Conservation (phyloP, 1,140 invertebrate species). For the Orchesella cincta region DNA sequence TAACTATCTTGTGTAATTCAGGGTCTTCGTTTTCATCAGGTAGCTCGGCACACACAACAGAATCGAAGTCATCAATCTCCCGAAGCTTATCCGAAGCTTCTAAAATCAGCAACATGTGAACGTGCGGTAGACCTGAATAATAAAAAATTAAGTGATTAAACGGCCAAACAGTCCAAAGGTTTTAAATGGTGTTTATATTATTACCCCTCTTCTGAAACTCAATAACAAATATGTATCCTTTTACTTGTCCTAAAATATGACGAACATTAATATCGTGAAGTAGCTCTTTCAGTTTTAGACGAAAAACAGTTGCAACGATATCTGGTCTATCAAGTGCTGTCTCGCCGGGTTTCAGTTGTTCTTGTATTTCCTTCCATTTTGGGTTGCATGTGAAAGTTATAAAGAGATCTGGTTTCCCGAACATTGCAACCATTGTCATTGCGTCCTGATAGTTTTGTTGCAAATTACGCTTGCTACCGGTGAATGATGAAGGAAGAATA, state of each 20-base stretch:
- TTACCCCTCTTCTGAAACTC: slow-evolving; percentile 49
- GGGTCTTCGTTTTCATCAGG: slow-evolving; percentile 27
- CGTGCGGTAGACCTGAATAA: slow-evolving; percentile 32
- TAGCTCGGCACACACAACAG: slow-evolving; percentile 36
- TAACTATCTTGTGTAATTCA: slow-evolving; percentile 1
- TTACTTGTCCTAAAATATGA: background rate
- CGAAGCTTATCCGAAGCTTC: slow-evolving; percentile 41
- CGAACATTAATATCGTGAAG: slow-evolving; percentile 43
- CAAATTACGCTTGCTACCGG: slow-evolving; percentile 52
- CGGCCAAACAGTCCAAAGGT: background rate
- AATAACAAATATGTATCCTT: slow-evolving; percentile 43
- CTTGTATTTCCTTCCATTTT: slow-evolving; percentile 56
- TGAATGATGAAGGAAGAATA: slow-evolving; percentile 46
- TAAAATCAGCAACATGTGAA: slow-evolving; percentile 38
- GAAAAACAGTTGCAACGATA: slow-evolving; percentile 58
- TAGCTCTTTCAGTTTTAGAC: slow-evolving; percentile 55
- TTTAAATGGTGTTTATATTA: background rate
- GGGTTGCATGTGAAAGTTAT: slow-evolving; percentile 61
- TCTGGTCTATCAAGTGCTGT: slow-evolving; percentile 55
- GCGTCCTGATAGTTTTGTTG: slow-evolving; percentile 57
- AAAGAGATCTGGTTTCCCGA: slow-evolving; percentile 58
- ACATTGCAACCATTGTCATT: slow-evolving; percentile 59
- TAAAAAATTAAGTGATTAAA: background rate
- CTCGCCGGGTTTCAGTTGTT: slow-evolving; percentile 53
- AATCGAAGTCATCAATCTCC: slow-evolving; percentile 39